Conservation (phyloP, 1,140 invertebrate species). For the Chlorops oryzae region DNA sequence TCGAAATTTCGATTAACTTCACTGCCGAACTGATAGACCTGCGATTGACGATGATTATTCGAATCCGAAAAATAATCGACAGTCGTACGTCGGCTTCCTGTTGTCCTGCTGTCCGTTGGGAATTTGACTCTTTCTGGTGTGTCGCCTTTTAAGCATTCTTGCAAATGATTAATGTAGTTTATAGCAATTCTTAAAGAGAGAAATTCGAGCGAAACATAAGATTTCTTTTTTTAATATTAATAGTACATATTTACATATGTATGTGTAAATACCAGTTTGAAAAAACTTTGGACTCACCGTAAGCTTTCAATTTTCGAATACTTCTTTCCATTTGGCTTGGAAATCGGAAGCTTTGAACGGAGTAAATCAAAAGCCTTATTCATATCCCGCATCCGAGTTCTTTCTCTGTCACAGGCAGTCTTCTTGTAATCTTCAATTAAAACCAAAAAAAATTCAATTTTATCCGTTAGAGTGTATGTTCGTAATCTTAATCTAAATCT, state of each 20-base stretch:
- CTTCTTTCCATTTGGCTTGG: slow-evolving; percentile 81
- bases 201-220: background rate
- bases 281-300: slow-evolving; percentile 51
- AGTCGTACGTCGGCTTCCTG: background rate
- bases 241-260: background rate
- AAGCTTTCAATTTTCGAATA: slow-evolving; percentile 81
- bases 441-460: too few species aligned
- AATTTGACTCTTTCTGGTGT: background rate
- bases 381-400: slow-evolving; percentile 83
- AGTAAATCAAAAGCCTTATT: slow-evolving; percentile 77
- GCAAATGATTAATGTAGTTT: slow-evolving; percentile 71
- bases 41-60: background rate
- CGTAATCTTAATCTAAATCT: too few species aligned
- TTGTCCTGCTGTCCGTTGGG: background rate
- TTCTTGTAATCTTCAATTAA: slow-evolving; percentile 67
- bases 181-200: slow-evolving; percentile 61
- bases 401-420: slow-evolving; percentile 76
- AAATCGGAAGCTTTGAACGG: slow-evolving; percentile 68
- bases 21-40: background rate
- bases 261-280: background rate
- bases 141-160: slow-evolving; percentile 35
- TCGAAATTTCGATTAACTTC: background rate
- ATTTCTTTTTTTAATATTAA: background rate
- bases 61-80: slow-evolving; percentile 3
- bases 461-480: too few species aligned